These are phyloP conservation scores for Parauchenoglanis ngamensis DNA, from an alignment of 2,797 vertebrate genomes.

Conservation along the genomic window DNA sequence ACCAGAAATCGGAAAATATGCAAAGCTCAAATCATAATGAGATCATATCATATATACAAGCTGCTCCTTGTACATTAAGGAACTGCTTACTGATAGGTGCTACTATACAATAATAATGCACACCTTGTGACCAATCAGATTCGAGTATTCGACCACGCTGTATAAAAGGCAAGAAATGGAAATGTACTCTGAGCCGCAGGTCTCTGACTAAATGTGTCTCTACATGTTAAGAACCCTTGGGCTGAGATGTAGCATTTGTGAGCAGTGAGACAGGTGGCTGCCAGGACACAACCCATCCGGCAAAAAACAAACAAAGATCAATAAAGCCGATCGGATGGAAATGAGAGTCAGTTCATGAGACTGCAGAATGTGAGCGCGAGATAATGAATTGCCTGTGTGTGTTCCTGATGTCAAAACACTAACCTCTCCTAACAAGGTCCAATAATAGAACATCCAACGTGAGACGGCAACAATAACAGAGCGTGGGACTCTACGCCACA, in stretches of 20 bases:
- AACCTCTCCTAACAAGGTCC: slow-evolving; percentile 30
- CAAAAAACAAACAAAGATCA: background rate
- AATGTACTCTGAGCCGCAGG: background rate
- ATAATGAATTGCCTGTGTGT: background rate
- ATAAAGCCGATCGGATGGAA: background rate
- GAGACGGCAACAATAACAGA: background rate
- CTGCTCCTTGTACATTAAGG: background rate
- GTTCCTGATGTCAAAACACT: background rate
- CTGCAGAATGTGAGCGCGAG: background rate
- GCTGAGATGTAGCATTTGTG: background rate
- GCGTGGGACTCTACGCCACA: background rate
- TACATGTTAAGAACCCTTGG: background rate
- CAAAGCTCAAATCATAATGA: too few species aligned
- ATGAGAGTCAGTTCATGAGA: background rate
- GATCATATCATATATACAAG: background rate
- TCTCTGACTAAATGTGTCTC: background rate
- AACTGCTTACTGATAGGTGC: background rate
- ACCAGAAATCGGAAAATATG: too few species aligned
- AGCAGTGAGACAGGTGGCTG: background rate
- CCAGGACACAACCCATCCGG: background rate
- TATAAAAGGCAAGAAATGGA: background rate
- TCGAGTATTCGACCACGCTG: background rate
- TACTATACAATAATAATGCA: background rate
- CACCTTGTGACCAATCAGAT: background rate
- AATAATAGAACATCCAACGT: slow-evolving; percentile 24